Conservation (phyloP, 2,888 invertebrate species). For the Cheilosia urbana region DNA sequence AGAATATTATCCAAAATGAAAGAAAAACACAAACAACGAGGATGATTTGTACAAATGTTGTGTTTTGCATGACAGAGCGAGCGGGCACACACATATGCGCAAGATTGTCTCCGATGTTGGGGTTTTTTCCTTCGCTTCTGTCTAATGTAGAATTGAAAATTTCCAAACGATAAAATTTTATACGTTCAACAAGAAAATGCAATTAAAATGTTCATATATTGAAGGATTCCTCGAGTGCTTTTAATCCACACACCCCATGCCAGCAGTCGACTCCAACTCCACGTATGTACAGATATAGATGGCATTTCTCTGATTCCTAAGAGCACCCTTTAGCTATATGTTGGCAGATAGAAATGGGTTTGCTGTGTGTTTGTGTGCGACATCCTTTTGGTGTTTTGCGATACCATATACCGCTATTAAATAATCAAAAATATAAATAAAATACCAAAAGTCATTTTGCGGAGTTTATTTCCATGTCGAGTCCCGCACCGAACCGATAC, state of each 20-base stretch:
- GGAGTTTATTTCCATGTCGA: slow-evolving; percentile 69
- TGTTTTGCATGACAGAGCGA: slow-evolving; percentile 27
- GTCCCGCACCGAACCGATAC: slow-evolving; percentile 48
- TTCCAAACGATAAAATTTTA: slow-evolving; percentile 83
- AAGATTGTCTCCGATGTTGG: slow-evolving; percentile 54
- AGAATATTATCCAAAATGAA: slow-evolving; percentile 7
- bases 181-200: slow-evolving; percentile 76
- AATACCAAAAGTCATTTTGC: slow-evolving; percentile 76
- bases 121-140: slow-evolving; percentile 44
- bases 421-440: slow-evolving; percentile 76
- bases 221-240: slow-evolving; percentile 76
- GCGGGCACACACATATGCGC: slow-evolving; percentile 24
- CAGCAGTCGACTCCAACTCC: slow-evolving; percentile 1
- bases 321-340: slow-evolving; percentile 54
- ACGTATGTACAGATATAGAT: slow-evolving; percentile 39
- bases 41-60: slow-evolving; percentile 41
- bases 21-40: slow-evolving; percentile 32
- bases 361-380: slow-evolving; percentile 34
- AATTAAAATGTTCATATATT: slow-evolving; percentile 76
- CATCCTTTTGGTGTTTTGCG: slow-evolving; percentile 72
- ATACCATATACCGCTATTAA: slow-evolving; percentile 74
- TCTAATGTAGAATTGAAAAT: slow-evolving; percentile 79
- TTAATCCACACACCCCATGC: slow-evolving; percentile 68
- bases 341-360: slow-evolving; percentile 15
- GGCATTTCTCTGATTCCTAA: slow-evolving; percentile 55